Evolutionary conservation across 2,797 vertebrate species (phyloP), one percentile per base, ranked within the genome.

Genomic region (Microtus agrestis): DNA sequence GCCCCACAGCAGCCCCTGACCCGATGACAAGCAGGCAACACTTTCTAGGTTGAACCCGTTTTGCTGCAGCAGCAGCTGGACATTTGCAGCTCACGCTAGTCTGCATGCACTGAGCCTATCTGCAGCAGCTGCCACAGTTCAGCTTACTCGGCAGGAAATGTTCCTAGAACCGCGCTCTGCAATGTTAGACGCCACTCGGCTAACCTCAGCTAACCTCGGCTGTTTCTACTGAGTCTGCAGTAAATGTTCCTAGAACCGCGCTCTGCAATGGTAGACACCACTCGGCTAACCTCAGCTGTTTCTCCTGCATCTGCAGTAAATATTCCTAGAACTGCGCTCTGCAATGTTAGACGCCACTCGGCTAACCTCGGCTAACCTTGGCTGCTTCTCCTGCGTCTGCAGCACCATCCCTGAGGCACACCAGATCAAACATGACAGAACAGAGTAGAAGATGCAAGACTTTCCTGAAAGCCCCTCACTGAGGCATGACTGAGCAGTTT

Each of bases 401-500:
- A 27, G 27, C 40, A 43, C 21, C 29, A 56, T 37, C 76, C 79
- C 61, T 27, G 19, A 92, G 71, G 19, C 5, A 59, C 7, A 5
- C 21, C 10, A 80, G 4, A 59, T 25, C 40, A 48, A 86, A 46
- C 48, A 13, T 13, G 43, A 63, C 14, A 67, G 40, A 77, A 25
- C 15, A 37, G 31, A 43, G 51, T 0, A 74, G 27, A 87, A 0
- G 89, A 4, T 74, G 71, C 40, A 61, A 15, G n/a, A 4, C 40
- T 31, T 73, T 46, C 31, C 31, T 1, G 56, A 14, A 46, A 4
- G 5, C 29, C 10, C 21, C n/a, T 48, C 15, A 21, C 77, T 29
- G 7, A 77, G 2, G 13, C 13, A 1, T 56, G 17, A 59, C 1
- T 0, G 23, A 56, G 54, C 3, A 61, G n/a, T 88, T 98, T 98